A percentile compares a stretch with the other conserved stretches of the same genome.
These are phyloP conservation scores for Uromys caudimaculatus DNA, from an alignment of 2,797 vertebrate species.

Conservation along the genomic window DNA sequence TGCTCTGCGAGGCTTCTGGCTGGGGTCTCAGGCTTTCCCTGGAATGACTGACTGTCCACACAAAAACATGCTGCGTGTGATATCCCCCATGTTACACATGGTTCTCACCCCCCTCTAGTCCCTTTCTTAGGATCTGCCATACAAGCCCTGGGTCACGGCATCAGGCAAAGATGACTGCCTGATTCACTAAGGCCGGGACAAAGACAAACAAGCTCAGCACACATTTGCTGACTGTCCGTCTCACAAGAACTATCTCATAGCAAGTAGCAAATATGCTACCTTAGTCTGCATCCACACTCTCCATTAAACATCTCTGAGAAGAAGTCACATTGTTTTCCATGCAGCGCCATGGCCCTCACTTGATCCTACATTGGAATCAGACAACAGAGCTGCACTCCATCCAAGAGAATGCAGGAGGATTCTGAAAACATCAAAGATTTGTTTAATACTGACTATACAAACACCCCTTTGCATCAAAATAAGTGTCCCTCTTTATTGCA, in stretches of 20 bases:
- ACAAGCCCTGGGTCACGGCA: neutral
- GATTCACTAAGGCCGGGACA: neutral
- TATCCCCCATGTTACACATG: neutral
- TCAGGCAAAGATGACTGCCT: neutral
- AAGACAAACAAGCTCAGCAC: neutral
- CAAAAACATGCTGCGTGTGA: neutral
- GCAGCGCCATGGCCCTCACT: neutral
- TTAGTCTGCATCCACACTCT: neutral
- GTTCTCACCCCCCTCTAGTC: neutral
- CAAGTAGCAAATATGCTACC: neutral
- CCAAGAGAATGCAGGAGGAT: slow-evolving; percentile 65
- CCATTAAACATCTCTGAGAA: neutral
- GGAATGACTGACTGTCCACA: neutral
- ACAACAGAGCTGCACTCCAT: slow-evolving; percentile 27
- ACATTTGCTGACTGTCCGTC: neutral
- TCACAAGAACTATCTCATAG: neutral
- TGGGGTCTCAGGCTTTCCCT: slow-evolving; percentile 8
- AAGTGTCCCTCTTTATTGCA: slow-evolving; percentile 55
- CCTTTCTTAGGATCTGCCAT: neutral
- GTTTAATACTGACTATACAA: slow-evolving; percentile 74
- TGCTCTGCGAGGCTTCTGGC: fast-evolving
- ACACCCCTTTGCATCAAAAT: slow-evolving; percentile 75
- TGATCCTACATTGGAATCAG: slow-evolving; percentile 18
- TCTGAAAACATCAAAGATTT: slow-evolving; percentile 77
- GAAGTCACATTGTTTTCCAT: slow-evolving; percentile 43